Evolutionary conservation across 2,888 invertebrate genomes (phyloP).

Genomic region (Caradrina clavipalpis): DNA sequence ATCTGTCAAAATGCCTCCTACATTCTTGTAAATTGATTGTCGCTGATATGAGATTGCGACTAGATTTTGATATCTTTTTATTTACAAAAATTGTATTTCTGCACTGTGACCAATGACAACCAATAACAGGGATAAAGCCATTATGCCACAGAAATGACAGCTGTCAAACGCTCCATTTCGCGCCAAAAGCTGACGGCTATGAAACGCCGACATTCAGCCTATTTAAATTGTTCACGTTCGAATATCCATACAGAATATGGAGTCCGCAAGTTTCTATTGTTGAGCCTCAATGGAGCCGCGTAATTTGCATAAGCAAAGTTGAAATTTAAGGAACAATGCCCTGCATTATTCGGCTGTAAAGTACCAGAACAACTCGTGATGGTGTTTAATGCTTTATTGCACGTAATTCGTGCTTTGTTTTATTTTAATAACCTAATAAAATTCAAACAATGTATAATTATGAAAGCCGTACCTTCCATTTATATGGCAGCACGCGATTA

Average conservation of each 20-base stretch:
- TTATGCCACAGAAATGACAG: conserved; percentile 53
- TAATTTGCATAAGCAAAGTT: conserved; percentile 78
- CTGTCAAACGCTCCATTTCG: conserved; percentile 53
- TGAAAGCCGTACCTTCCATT: conserved; percentile 45
- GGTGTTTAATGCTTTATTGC: conserved; percentile 58
- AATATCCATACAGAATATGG: conserved; percentile 45
- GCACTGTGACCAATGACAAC: not conserved
- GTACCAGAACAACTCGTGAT: conserved; percentile 62
- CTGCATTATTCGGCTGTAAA: conserved; percentile 67
- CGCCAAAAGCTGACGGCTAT: conserved; percentile 35
- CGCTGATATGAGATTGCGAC: too few species aligned
- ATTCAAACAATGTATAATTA: conserved; percentile 51
- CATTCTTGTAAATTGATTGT: too few species aligned
- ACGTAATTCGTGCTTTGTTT: conserved; percentile 57
- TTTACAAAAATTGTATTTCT: too few species aligned
- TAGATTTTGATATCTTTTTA: too few species aligned
- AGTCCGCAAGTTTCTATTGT: conserved; percentile 57
- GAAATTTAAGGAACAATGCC: conserved; percentile 75
- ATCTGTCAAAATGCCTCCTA: too few species aligned
- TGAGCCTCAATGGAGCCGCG: conserved; percentile 58
- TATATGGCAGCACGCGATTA: conserved; percentile 49
- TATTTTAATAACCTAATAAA: conserved; percentile 48
- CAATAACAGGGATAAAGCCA: conserved; percentile 13
- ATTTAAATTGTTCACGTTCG: conserved; percentile 41
- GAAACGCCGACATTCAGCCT: conserved; percentile 42